Evolutionary conservation across 2,113 vertebrate genomes (phyloP).

Genomic region (Sclerurus mexicanus): DNA sequence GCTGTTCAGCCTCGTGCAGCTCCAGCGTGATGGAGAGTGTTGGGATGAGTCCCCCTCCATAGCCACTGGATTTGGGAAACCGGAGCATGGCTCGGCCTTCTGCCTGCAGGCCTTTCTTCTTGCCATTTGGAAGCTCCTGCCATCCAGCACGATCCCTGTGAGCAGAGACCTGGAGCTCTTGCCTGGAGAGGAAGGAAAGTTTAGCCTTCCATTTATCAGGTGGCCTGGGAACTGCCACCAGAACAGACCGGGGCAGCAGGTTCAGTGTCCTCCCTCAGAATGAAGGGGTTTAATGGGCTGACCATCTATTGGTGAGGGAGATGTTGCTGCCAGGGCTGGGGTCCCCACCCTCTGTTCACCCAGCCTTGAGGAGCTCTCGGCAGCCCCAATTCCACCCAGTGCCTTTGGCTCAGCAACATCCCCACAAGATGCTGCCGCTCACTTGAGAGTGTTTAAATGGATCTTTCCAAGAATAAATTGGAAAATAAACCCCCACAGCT

Average conservation of each 20-base stretch:
- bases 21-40: not conserved
- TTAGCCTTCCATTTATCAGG: not conserved
- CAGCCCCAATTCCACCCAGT: not conserved
- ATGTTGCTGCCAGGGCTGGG: not conserved
- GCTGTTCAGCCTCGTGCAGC: not conserved
- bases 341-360: rapidly evolving
- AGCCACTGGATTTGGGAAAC: not conserved
- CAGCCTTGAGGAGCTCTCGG: rapidly evolving
- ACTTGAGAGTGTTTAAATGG: not conserved
- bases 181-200: not conserved
- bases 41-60: not conserved
- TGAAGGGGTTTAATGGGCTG: not conserved
- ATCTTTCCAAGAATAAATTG: not conserved
- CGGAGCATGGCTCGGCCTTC: not conserved
- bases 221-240: not conserved
- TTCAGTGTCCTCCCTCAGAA: not conserved
- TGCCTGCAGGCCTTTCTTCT: not conserved
- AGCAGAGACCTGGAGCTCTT: not conserved
- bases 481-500: not conserved
- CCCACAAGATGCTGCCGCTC: not conserved
- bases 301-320: not conserved
- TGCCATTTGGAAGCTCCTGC: not conserved
- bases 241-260: not conserved
- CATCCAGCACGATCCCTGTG: not conserved
- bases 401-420: not conserved